These are phyloP conservation scores for Chydorus sphaericus DNA, from an alignment of 2,888 invertebrate species.

Conservation along the genomic window DNA sequence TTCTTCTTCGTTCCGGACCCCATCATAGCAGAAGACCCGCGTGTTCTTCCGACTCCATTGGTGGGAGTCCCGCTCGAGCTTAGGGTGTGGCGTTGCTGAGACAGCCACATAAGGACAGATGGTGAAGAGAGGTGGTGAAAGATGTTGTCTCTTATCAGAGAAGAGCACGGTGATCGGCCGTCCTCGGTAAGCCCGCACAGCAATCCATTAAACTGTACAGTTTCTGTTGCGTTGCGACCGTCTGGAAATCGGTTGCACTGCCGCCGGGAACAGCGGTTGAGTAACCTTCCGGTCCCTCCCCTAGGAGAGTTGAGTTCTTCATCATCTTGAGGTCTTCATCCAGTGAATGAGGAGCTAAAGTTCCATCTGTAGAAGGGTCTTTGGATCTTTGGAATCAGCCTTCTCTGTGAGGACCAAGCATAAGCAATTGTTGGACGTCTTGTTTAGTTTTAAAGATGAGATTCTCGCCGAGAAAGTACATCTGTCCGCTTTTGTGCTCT, in stretches of 20 bases:
- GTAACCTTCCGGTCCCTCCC: not conserved
- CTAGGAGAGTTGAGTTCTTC: not conserved
- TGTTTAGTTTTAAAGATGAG: not conserved
- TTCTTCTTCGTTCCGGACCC: constrained; percentile 31
- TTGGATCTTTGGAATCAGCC: not conserved
- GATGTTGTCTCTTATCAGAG: not conserved
- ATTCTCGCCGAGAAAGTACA: not conserved
- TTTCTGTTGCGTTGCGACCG: constrained; percentile 67
- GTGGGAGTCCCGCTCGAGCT: not conserved
- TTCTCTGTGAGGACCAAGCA: not conserved
- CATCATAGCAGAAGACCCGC: not conserved
- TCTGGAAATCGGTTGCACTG: constrained; percentile 75
- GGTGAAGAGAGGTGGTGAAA: not conserved
- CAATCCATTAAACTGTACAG: not conserved
- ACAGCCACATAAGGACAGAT: not conserved
- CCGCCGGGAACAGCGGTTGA: constrained; percentile 9
- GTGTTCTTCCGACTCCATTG: not conserved
- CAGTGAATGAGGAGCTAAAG: not conserved
- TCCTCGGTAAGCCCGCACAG: not conserved
- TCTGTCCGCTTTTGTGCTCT: not conserved
- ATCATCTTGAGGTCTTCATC: not conserved
- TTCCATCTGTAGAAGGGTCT: not conserved
- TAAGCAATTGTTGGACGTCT: not conserved
- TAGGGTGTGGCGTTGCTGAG: not conserved
- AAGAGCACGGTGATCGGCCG: not conserved